These are phyloP conservation scores for Embidobia sp. DNA, from an alignment of 2,888 invertebrate species.

Conservation along the genomic window DNA sequence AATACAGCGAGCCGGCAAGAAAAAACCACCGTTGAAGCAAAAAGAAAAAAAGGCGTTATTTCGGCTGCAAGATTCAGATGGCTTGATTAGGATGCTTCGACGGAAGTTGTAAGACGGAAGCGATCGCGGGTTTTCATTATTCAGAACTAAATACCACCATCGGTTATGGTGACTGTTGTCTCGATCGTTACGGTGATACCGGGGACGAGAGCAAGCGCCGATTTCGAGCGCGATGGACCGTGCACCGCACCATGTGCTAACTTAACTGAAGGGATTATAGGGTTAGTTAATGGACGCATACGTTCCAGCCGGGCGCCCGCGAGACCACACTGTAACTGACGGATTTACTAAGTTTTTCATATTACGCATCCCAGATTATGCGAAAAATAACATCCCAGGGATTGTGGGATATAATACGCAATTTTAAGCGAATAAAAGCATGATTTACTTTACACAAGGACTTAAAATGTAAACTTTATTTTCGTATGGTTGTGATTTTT, in stretches of 20 bases:
- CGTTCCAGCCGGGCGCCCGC: slow-evolving; percentile 35
- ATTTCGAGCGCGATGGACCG: slow-evolving; percentile 71
- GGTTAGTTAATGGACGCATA: slow-evolving; percentile 79
- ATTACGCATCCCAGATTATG: slow-evolving; percentile 31
- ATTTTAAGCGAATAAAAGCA: too few species aligned
- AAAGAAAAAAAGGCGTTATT: slow-evolving; percentile 39
- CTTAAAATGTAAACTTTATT: too few species aligned
- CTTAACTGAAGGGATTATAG: slow-evolving; percentile 80
- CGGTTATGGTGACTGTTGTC: slow-evolving; percentile 73
- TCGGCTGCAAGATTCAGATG: slow-evolving; percentile 9
- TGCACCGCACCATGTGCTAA: slow-evolving; percentile 79
- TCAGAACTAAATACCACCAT: slow-evolving; percentile 75
- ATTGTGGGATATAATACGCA: too few species aligned
- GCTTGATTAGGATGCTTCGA: slow-evolving; percentile 40
- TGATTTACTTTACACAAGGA: too few species aligned
- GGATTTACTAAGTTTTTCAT: slow-evolving; percentile 75
- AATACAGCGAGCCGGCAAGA: too few species aligned
- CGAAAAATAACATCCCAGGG: slow-evolving; percentile 31
- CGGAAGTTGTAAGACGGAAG: slow-evolving; percentile 55
- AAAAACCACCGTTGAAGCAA: too few species aligned
- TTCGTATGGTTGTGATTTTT: too few species aligned
- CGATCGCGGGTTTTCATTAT: slow-evolving; percentile 73
- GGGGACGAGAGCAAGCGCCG: slow-evolving; percentile 57
- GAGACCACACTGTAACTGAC: slow-evolving; percentile 67
- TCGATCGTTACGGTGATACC: slow-evolving; percentile 51